phyloP scores from a whole-genome alignment of 2,113 vertebrate species.

The Solenodon paradoxus region DNA sequence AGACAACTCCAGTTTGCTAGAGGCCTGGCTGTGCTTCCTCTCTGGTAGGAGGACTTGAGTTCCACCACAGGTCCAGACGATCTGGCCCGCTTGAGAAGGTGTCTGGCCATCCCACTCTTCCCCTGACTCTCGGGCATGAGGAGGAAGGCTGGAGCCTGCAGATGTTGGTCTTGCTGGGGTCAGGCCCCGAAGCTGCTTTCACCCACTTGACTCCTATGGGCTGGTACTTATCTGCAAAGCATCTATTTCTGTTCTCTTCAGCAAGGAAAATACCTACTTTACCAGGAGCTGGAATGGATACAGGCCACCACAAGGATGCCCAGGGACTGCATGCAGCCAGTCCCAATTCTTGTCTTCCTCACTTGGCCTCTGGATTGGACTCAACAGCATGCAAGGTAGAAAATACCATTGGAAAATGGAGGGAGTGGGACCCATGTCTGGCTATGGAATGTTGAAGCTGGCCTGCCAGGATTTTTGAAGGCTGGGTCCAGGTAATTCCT shows the following conservation, averaged over 20 bases:
- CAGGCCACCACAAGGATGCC: background rate
- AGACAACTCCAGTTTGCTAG: background rate
- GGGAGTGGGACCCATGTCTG: background rate
- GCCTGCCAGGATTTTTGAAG: background rate
- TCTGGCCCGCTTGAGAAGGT: background rate
- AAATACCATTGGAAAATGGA: slow-evolving; percentile 3
- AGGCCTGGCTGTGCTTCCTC: background rate
- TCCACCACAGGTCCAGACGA: background rate
- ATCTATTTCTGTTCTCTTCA: slow-evolving; percentile 14
- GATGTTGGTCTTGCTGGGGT: slow-evolving; percentile 47
- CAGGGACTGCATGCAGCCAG: background rate
- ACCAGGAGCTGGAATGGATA: background rate
- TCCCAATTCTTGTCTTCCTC: background rate
- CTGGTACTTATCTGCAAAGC: slow-evolving; percentile 43
- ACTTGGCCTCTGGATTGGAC: background rate
- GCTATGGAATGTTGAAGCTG: slow-evolving; percentile 52
- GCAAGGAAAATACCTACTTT: background rate
- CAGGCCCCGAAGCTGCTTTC: slow-evolving; percentile 32
- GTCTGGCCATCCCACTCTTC: background rate
- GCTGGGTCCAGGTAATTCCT: background rate
- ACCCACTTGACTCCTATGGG: background rate
- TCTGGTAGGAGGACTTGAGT: background rate
- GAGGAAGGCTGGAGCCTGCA: slow-evolving; percentile 28
- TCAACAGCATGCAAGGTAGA: background rate
- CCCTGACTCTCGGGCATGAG: background rate